Base-by-base conservation (phyloP, 2,797 vertebrate genomes). In the Scyliorhinus canicula region DNA sequence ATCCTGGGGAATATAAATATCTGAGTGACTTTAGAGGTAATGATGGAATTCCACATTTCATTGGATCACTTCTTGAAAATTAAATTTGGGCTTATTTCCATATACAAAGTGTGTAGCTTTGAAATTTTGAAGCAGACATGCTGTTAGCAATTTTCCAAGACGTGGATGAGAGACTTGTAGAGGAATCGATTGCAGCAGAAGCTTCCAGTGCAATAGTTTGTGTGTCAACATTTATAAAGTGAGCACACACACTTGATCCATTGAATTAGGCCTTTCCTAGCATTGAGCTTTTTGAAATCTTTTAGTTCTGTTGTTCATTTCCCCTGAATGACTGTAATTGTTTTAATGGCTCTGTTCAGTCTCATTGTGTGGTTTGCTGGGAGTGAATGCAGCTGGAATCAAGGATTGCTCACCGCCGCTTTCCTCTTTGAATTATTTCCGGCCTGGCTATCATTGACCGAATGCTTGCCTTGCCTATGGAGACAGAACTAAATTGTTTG, bases 231-330 rank as follows among this genome's bases (percentile, higher is more conserved):
- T 63, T 26, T 21, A 63, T 63, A 19, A 63, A 40, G 24, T 65
- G 35, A 60, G n/a, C n/a, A 11, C 88, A 63, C 57, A 44, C 88
- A 65, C n/a, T 65, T 14, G 21, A n/a, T 91, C n/a, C n/a, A 65
- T 65, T 91, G 35, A 44, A 65, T 40, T 91, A 91, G 60, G n/a
- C n/a, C 57, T 63, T 91, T 63, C 60, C 60, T 44, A 63, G 65
- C 60, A 88, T 88, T 90, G 57, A 44, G n/a, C 57, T 91, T 91
- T 60, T 60, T 57, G 55, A 57, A 88, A 88, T 88, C 88, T 57
- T 65, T 11, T 26, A 11, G 79, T 82, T 91, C 35, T 63, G 19
- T 91, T 24, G 19, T 91, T 63, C 35, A 16, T 82, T 9, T 9
- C 44, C 79, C 55, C 88, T 7, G 3, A 65, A 91, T 44, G 57